Evolutionary conservation across 2,888 invertebrate genomes (phyloP).

Genomic region (Drosophila rubida): DNA sequence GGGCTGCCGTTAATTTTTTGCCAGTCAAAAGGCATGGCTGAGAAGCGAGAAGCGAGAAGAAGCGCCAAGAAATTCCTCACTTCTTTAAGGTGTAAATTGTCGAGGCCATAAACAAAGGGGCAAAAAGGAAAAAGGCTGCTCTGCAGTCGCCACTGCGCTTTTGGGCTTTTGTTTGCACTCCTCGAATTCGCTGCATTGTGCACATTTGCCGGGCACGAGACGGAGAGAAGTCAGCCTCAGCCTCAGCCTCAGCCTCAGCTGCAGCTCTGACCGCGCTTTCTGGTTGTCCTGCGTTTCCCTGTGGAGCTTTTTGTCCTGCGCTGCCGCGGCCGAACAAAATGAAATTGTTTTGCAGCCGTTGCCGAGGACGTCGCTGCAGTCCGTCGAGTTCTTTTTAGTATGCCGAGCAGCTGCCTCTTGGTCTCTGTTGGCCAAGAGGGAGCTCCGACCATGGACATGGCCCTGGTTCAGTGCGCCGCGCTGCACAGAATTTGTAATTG

Average conservation of each 20-base stretch:
- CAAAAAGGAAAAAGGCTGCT: constrained; percentile 1
- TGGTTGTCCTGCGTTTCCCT: constrained; percentile 1
- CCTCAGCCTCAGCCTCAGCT: constrained; percentile 18
- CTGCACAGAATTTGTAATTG: constrained; percentile 83
- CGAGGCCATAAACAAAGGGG: constrained; percentile 80
- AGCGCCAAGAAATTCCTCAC: constrained; percentile 30
- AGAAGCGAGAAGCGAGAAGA: not conserved
- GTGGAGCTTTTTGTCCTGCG: constrained; percentile 26
- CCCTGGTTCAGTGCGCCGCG: constrained; percentile 53
- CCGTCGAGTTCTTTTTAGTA: constrained; percentile 60
- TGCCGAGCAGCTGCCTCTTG: constrained; percentile 66
- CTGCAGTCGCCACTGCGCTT: constrained; percentile 37
- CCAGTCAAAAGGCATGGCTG: constrained; percentile 29
- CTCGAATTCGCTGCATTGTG: constrained; percentile 73
- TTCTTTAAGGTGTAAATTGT: constrained; percentile 83
- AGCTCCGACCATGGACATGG: constrained; percentile 40
- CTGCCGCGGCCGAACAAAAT: constrained; percentile 59
- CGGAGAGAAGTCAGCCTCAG: constrained; percentile 23
- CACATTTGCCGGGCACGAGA: constrained; percentile 27
- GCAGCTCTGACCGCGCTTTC: constrained; percentile 41
- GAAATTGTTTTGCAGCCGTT: constrained; percentile 70
- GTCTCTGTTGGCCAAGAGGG: constrained; percentile 3
- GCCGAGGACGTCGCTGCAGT: constrained; percentile 9
- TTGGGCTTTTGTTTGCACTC: constrained; percentile 71
- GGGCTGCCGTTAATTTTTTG: constrained; percentile 49